These are phyloP conservation scores for Indicator indicator DNA, from an alignment of 2,113 vertebrate species.

Conservation along the genomic window DNA sequence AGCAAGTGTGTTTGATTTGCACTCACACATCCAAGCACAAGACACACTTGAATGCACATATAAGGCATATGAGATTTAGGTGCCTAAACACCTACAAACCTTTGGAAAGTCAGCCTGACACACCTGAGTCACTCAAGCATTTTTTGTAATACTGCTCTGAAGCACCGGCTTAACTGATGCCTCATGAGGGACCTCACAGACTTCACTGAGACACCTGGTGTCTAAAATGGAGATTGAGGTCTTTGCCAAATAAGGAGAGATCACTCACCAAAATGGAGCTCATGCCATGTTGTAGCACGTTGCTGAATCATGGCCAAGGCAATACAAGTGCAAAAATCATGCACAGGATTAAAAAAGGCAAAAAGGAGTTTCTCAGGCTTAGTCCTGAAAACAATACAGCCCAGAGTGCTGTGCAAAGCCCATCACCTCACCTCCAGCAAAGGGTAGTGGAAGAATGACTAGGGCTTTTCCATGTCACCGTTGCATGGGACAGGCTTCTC, in stretches of 20 bases:
- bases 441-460: background rate
- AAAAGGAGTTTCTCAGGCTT: background rate
- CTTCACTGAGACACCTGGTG: background rate
- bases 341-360: background rate
- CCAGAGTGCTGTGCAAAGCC: background rate
- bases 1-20: background rate
- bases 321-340: background rate
- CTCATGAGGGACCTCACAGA: background rate
- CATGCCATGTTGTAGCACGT: accelerated
- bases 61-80: background rate
- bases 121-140: background rate
- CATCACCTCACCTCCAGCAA: background rate
- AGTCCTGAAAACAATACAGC: background rate
- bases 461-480: background rate
- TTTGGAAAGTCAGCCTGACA: background rate
- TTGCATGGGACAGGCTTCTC: background rate
- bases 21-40: background rate
- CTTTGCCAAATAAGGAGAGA: background rate
- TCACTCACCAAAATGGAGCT: background rate
- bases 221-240: background rate
- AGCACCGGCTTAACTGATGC: background rate
- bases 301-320: background rate
- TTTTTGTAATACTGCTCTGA: background rate
- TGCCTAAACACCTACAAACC: background rate
- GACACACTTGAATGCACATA: background rate